These are phyloP conservation scores for Scaeva pyrastri DNA, from an alignment of 2,888 invertebrate genomes.

Conservation along the genomic window DNA sequence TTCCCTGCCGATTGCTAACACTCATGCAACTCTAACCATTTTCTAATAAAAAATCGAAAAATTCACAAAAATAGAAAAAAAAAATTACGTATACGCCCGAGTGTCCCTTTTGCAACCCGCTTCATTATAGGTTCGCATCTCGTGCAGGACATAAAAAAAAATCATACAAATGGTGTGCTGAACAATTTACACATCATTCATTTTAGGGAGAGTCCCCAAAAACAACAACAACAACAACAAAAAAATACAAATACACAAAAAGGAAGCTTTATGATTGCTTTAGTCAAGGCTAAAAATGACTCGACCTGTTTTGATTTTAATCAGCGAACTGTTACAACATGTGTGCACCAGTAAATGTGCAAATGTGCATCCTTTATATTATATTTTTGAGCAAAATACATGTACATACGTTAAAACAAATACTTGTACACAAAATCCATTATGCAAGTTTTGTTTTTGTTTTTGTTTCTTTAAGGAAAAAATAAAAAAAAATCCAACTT, in stretches of 20 bases:
- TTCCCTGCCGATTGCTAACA: too few species aligned
- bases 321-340: not conserved
- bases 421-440: slow-evolving; percentile 20
- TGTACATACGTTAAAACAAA: too few species aligned
- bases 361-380: not conserved
- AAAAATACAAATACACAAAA: not conserved
- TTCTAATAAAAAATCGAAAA: too few species aligned
- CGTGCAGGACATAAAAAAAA: too few species aligned
- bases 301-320: slow-evolving; percentile 9
- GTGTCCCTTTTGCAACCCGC: too few species aligned
- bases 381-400: slow-evolving; percentile 5
- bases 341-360: slow-evolving; percentile 10
- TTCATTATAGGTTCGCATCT: too few species aligned
- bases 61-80: too few species aligned
- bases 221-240: too few species aligned
- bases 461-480: slow-evolving; percentile 12
- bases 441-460: not conserved
- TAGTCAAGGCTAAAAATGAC: not conserved
- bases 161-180: not conserved
- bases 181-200: not conserved
- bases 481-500: not conserved
- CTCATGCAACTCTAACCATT: too few species aligned
- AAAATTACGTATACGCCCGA: too few species aligned
- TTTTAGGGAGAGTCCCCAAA: not conserved
- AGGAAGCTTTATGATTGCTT: not conserved